Conservation (phyloP, 2,797 vertebrate species). For the Tauraco hartlaubi region DNA sequence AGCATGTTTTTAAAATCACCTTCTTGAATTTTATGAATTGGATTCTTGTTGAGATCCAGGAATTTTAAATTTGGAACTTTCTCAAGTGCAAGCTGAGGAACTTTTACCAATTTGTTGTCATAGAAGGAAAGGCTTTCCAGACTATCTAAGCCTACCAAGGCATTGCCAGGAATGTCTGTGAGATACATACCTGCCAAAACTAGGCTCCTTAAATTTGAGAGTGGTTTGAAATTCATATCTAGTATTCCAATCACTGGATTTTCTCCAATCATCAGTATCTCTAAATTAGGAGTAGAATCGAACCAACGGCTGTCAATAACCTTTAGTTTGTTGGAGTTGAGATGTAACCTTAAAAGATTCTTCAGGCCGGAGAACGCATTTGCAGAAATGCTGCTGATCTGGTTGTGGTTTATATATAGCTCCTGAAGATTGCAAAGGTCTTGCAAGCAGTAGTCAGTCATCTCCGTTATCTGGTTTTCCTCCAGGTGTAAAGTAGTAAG, state of each 20-base stretch:
- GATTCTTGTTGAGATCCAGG: conserved; percentile 98
- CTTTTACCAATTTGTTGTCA: conserved; percentile 91
- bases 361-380: conserved; percentile 93
- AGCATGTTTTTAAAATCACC: conserved; percentile 98
- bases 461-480: conserved; percentile 94
- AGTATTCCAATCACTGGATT: conserved; percentile 94
- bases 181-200: conserved; percentile 97
- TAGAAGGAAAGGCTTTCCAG: conserved; percentile 97
- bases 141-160: conserved; percentile 94
- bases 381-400: conserved; percentile 91
- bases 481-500: conserved; percentile 96
- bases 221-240: conserved; percentile 95
- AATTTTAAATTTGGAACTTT: conserved; percentile 97
- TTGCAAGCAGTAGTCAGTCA: conserved; percentile 93
- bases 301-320: conserved; percentile 95
- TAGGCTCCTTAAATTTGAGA: conserved; percentile 91
- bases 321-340: conserved; percentile 94
- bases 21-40: conserved; percentile 93
- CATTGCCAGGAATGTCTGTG: conserved; percentile 93
- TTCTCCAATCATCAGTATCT: conserved; percentile 98
- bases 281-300: conserved; percentile 93
- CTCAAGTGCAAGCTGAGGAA: conserved; percentile 93
- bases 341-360: conserved; percentile 92
- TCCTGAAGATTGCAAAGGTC: conserved; percentile 95
- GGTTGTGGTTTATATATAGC: conserved; percentile 98